A percentile compares a stretch with the other conserved stretches of the same genome.
Conservation (phyloP, 1,140 invertebrate genomes). For the Gryllus bimaculatus region DNA sequence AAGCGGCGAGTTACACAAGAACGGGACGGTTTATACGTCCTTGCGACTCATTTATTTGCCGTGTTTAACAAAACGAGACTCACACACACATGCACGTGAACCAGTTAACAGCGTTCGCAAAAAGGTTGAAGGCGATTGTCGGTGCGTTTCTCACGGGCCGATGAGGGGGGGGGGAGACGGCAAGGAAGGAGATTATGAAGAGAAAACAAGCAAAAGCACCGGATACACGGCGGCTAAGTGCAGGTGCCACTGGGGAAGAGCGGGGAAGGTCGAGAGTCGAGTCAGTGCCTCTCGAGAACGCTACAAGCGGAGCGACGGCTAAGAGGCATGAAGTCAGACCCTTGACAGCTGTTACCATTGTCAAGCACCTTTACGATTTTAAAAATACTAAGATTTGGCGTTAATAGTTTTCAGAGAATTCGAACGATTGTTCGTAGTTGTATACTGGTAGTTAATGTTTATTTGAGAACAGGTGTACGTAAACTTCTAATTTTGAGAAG, state of each 20-base stretch:
- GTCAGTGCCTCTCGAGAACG: neutral
- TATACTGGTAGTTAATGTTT: too few species aligned
- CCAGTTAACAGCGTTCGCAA: neutral
- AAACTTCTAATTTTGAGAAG: too few species aligned
- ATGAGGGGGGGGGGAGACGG: neutral
- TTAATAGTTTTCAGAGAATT: too few species aligned
- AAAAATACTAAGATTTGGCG: too few species aligned
- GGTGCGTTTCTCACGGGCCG: neutral
- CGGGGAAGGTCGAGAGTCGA: neutral
- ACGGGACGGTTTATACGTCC: too few species aligned
- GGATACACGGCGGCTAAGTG: neutral
- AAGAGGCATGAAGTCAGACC: neutral
- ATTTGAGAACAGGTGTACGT: too few species aligned
- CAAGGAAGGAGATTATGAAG: neutral
- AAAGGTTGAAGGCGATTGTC: neutral
- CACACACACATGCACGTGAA: neutral
- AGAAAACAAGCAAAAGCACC: neutral
- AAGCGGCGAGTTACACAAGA: too few species aligned
- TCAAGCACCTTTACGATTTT: too few species aligned
- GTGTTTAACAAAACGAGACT: too few species aligned
- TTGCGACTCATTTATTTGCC: too few species aligned
- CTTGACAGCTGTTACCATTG: too few species aligned
- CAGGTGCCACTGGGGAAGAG: neutral
- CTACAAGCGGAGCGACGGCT: neutral
- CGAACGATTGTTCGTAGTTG: too few species aligned